Conservation (phyloP, 2,113 vertebrate species). For the Megaptera novaeangliae region DNA sequence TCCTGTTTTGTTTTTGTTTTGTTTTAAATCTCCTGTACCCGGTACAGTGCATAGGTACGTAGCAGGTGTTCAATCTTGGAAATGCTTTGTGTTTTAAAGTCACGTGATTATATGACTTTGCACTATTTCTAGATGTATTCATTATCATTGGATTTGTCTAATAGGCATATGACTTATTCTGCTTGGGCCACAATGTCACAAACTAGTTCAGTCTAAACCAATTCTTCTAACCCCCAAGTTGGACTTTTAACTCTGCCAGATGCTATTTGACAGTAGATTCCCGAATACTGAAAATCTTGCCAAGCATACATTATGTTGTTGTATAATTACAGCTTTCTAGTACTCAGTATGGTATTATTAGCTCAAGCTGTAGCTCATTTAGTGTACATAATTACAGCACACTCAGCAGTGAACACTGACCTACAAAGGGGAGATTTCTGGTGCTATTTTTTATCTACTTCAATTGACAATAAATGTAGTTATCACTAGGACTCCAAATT, state of each 20-base stretch:
- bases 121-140: neutral
- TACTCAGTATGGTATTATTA: conserved; percentile 77
- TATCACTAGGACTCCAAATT: conserved; percentile 37
- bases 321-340: conserved; percentile 80
- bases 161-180: neutral
- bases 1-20: neutral
- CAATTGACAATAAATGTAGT: conserved; percentile 21
- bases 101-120: neutral
- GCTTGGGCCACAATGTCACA: conserved; percentile 8
- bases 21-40: neutral
- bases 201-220: conserved; percentile 35
- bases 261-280: conserved; percentile 50
- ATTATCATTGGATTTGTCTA: neutral
- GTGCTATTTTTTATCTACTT: conserved; percentile 70
- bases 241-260: conserved; percentile 45
- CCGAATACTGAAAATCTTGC: conserved; percentile 59
- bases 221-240: conserved; percentile 21
- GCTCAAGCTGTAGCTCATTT: conserved; percentile 78
- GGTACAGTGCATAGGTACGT: neutral
- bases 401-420: conserved; percentile 70
- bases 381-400: conserved; percentile 76
- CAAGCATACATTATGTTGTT: conserved; percentile 69
- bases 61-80: neutral
- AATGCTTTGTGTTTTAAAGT: conserved; percentile 25
- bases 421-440: conserved; percentile 52